Percentiles rank a stretch among this genome's conserved stretches.
Conservation (phyloP, 2,888 invertebrate species). For the Drosophila siamana region DNA sequence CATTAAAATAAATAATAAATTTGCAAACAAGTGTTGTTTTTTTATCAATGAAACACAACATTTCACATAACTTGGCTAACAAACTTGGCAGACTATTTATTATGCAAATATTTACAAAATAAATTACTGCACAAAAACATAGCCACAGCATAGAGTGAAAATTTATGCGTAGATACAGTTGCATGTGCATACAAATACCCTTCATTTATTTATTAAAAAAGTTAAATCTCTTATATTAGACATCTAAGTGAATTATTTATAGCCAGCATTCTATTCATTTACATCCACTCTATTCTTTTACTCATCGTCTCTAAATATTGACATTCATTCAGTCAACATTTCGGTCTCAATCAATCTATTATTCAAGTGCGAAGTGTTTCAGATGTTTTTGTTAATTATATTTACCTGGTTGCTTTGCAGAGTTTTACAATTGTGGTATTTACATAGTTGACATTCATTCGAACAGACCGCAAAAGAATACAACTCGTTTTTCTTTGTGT, state of each 20-base stretch:
- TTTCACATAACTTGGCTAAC: conserved; percentile 7
- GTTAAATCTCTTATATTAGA: no score
- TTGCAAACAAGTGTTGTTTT: conserved; percentile 20
- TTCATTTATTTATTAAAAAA: neutral
- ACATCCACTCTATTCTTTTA: no score
- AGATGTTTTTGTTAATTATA: conserved; percentile 62
- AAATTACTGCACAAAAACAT: conserved; percentile 27
- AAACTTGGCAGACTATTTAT: conserved; percentile 44
- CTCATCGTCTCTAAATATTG: no score
- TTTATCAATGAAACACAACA: conserved; percentile 21
- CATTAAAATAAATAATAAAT: conserved; percentile 22
- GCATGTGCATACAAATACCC: conserved; percentile 16
- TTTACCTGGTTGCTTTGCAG: conserved; percentile 37
- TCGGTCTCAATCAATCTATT: no score
- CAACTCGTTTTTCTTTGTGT: conserved; percentile 3
- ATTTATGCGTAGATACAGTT: conserved; percentile 21
- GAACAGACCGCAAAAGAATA: conserved; percentile 27
- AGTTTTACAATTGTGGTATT: conserved; percentile 28
- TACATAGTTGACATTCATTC: conserved; percentile 24
- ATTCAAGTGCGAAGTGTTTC: conserved; percentile 34
- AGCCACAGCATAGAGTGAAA: conserved; percentile 18
- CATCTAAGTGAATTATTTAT: no score
- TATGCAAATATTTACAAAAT: conserved; percentile 40
- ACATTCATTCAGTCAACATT: no score
- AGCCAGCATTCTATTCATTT: conserved; percentile 14